Percentiles rank a stretch among this genome's conserved stretches.
Evolutionary conservation across 1,140 invertebrate species (phyloP).

Genomic region (Drosophila pseudoananassae): DNA sequence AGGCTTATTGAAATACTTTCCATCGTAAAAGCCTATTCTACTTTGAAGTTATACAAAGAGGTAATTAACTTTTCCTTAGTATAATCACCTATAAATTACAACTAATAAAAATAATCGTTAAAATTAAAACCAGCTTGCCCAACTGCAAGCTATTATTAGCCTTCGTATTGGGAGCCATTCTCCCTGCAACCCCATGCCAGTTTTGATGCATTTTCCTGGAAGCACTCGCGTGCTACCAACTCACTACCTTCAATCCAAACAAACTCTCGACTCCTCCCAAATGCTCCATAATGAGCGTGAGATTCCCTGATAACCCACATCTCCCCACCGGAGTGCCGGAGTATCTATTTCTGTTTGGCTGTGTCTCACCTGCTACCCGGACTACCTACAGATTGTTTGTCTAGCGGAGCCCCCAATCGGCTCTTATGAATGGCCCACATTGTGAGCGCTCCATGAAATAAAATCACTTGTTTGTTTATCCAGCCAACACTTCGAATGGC

Average conservation of each 20-base stretch:
- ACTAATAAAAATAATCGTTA: constrained; percentile 24
- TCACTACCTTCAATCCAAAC: constrained; percentile 20
- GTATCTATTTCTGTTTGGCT: constrained; percentile 26
- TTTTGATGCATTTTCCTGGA: constrained; percentile 33
- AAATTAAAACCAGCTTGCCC: constrained; percentile 5
- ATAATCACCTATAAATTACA: constrained; percentile 2
- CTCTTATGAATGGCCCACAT: constrained; percentile 76
- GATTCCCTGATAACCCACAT: constrained; percentile 58
- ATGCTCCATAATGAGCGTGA: constrained; percentile 42
- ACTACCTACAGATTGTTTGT: constrained; percentile 45
- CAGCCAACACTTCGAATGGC: constrained; percentile 51
- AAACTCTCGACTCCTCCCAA: constrained; percentile 20
- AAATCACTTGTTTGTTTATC: constrained; percentile 63
- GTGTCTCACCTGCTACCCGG: constrained; percentile 6
- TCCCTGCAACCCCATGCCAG: not conserved
- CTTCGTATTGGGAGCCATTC: constrained; percentile 5
- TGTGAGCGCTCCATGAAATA: constrained; percentile 47
- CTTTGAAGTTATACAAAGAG: not conserved
- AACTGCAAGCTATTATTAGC: constrained; percentile 18
- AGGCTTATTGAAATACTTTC: not conserved
- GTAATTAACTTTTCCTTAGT: too few species aligned
- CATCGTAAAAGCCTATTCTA: not conserved
- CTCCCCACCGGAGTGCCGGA: constrained; percentile 12
- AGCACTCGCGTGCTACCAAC: constrained; percentile 36
- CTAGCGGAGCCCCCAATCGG: constrained; percentile 40